Conservation (phyloP, 2,113 vertebrate genomes). For the Emydocephalus ijimae region DNA sequence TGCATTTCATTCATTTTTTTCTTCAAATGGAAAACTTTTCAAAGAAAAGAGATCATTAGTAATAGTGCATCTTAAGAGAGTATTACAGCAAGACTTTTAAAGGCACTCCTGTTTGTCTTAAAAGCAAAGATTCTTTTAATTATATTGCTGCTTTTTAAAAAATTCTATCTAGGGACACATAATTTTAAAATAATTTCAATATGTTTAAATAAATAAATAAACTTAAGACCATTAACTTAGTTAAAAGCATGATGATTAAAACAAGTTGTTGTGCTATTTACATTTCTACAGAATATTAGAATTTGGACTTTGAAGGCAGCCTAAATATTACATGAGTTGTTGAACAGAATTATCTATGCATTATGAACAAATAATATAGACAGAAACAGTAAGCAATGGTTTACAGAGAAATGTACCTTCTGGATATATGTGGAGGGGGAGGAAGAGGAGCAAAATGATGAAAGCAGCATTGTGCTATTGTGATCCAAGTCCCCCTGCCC, state of each 20-base stretch:
- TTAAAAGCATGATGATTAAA: background rate
- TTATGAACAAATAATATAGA: background rate
- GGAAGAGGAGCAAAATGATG: background rate
- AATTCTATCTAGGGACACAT: background rate
- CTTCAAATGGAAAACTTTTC: constrained; percentile 13
- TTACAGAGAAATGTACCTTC: background rate
- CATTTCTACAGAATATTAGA: background rate
- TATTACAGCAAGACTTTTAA: background rate
- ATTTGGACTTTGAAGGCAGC: background rate
- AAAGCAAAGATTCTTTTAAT: background rate
- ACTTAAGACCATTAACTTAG: background rate
- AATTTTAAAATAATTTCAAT: background rate
- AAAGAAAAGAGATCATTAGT: constrained; percentile 10
- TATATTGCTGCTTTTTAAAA: background rate
- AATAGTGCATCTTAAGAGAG: background rate
- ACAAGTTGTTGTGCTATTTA: background rate
- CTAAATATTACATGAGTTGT: background rate
- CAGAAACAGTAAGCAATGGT: background rate
- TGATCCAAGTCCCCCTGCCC: background rate
- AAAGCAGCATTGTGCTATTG: background rate
- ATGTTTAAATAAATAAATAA: constrained; percentile 7
- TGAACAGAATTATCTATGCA: background rate
- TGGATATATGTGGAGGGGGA: background rate
- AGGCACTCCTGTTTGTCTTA: background rate
- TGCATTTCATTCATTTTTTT: background rate